A percentile compares a stretch with the other conserved stretches of the same genome.
phyloP scores from a whole-genome alignment of 1,140 invertebrate genomes.

The Leptestheria dahalacensis region DNA sequence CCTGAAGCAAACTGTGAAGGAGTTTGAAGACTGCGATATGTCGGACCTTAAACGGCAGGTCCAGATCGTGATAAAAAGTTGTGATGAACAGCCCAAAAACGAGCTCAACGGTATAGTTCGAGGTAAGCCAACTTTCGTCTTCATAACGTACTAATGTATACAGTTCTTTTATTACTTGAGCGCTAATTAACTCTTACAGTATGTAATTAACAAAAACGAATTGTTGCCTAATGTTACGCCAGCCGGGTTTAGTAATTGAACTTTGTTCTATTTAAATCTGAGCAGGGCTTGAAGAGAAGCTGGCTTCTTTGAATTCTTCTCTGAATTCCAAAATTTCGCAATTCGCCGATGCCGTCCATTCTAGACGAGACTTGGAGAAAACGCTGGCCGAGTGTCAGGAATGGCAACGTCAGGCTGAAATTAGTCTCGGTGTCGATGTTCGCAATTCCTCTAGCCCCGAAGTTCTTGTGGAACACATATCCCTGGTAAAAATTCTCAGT shows the following conservation, averaged over 20 bases:
- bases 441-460: constrained; percentile 52
- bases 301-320: not conserved
- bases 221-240: too few species aligned
- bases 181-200: too few species aligned
- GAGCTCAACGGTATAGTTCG: constrained; percentile 25
- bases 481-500: constrained; percentile 36
- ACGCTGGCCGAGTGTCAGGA: constrained; percentile 61
- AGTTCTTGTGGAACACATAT: constrained; percentile 65
- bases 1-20: constrained; percentile 54
- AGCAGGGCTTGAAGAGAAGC: not conserved
- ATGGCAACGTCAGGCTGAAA: constrained; percentile 76
- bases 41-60: constrained; percentile 55
- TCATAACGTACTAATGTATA: not conserved
- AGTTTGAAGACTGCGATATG: constrained; percentile 58
- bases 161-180: not conserved
- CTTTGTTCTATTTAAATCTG: not conserved
- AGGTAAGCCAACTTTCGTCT: constrained; percentile 5
- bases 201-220: too few species aligned
- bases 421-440: constrained; percentile 60
- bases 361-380: constrained; percentile 60
- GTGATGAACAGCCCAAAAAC: constrained; percentile 46
- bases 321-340: constrained; percentile 2
- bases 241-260: too few species aligned
- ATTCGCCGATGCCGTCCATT: constrained; percentile 20
- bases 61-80: constrained; percentile 59